Evolutionary conservation across 1,140 invertebrate genomes (phyloP), one percentile per base, ranked within the genome.

Genomic region (Melipona quadrifasciata): DNA sequence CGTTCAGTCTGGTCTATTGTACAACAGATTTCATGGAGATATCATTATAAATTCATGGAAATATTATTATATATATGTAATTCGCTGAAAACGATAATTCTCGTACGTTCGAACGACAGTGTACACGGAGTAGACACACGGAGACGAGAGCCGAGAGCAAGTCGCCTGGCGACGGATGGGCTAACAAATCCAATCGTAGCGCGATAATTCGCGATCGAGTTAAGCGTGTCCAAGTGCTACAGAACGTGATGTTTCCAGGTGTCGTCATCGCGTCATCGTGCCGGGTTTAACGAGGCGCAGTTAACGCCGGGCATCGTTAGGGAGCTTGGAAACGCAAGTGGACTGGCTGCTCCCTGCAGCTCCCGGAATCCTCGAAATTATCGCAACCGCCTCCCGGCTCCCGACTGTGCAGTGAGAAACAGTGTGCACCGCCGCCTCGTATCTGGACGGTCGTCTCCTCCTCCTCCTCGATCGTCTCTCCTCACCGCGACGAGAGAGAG

Each of bases 251-350:
- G 80, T 79, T 78, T 84, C 83, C 83, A 84, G 70, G 83, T 89
- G 82, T 75, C 55, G 21, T 79, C 85, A 61, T 84, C 67, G 74
- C 77, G 53, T 76, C 75, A 65, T 79, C 67, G 34, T 34, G 39
- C 27, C 6, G 24, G 71, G 81, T 80, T 87, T 91, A 92, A 92
- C 89, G 89, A 90, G 88, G 83, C 85, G 86, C 86, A 89, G 90
- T 92, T 92, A 91, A 88, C 86, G 87, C 78, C 68, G 86, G 39
- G 76, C 88, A 61, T 80, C 77, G 82, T 80, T 84, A 73, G 77
- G 68, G 8, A 85, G 75, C 58, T 27, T 61, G n/a, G 51, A 58
- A 47, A 65, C 58, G 70, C 57, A 57, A 72, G 77, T 80, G 78
- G 77, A 80, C 83, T 14, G 64, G 12, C 16, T 16, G 74, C 39